Percentiles rank a stretch among this genome's conserved stretches.
These are phyloP conservation scores for Cichlasoma orientale DNA, from an alignment of 2,797 vertebrate species.

Conservation along the genomic window DNA sequence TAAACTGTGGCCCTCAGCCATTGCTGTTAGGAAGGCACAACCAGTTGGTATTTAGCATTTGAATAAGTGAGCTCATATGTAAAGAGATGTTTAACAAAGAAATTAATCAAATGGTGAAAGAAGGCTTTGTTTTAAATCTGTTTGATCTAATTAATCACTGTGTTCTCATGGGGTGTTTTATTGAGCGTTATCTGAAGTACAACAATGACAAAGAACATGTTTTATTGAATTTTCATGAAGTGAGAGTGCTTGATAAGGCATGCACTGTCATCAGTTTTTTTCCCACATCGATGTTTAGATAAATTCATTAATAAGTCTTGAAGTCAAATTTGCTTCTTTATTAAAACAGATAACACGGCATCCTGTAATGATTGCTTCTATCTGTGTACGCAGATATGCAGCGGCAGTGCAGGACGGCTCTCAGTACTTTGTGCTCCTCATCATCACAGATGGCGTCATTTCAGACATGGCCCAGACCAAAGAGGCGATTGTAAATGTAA, in stretches of 20 bases:
- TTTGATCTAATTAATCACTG: constrained; percentile 10
- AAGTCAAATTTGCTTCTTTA: constrained; percentile 7
- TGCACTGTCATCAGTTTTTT: constrained; percentile 14
- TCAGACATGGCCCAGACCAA: constrained; percentile 99
- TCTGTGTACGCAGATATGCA: constrained; percentile 80
- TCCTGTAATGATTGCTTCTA: not conserved
- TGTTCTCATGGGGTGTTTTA: constrained; percentile 23
- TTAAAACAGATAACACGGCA: not conserved
- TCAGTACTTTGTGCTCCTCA: constrained; percentile 95
- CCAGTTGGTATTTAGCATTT: constrained; percentile 46
- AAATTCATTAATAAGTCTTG: constrained; percentile 5
- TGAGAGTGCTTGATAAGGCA: not conserved
- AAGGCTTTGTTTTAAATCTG: constrained; percentile 26
- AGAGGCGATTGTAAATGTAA: constrained; percentile 97
- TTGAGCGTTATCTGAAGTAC: constrained; percentile 22
- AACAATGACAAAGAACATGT: constrained; percentile 17
- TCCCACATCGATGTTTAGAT: constrained; percentile 6
- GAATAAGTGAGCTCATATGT: constrained; percentile 28
- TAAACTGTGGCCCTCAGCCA: constrained; percentile 15
- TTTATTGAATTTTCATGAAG: constrained; percentile 26
- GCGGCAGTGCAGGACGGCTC: constrained; percentile 92
- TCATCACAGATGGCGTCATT: constrained; percentile 96
- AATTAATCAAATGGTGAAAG: constrained; percentile 12
- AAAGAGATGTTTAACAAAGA: constrained; percentile 30
- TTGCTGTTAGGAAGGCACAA: not conserved